A percentile compares a stretch with the other conserved stretches of the same genome.
These are phyloP conservation scores for Champsocephalus esox DNA, from an alignment of 2,797 vertebrate species.

Conservation along the genomic window DNA sequence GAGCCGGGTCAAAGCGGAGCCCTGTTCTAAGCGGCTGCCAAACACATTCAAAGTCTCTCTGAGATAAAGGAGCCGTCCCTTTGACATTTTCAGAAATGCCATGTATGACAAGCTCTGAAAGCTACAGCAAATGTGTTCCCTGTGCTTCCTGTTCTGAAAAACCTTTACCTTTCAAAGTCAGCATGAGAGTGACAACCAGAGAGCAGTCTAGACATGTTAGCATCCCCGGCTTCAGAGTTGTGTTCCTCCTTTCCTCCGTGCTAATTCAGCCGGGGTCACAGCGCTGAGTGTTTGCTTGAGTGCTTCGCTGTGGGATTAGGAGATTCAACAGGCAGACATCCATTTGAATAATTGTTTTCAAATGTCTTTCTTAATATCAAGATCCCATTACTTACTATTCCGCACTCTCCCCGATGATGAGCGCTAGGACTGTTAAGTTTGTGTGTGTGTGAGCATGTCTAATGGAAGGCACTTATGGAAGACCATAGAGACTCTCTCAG, in stretches of 20 bases:
- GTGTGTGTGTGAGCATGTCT: conserved; percentile 35
- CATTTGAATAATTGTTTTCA: conserved; percentile 83
- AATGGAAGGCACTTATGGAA: conserved; percentile 71
- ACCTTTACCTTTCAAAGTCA: conserved; percentile 57
- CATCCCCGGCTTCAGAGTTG: conserved; percentile 50
- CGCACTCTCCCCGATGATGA: conserved; percentile 45
- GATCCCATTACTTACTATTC: conserved; percentile 76
- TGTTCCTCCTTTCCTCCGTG: conserved; percentile 29
- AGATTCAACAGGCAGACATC: conserved; percentile 69
- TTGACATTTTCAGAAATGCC: conserved; percentile 75
- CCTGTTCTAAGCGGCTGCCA: conserved; percentile 60
- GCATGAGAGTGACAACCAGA: conserved; percentile 56
- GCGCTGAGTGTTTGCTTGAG: conserved; percentile 69
- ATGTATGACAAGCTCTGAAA: conserved; percentile 71
- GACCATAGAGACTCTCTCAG: conserved; percentile 70
- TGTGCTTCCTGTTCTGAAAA: conserved; percentile 62
- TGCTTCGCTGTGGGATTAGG: conserved; percentile 68
- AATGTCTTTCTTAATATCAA: conserved; percentile 80
- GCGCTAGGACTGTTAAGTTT: conserved; percentile 39
- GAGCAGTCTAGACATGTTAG: conserved; percentile 62
- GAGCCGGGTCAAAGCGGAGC: conserved; percentile 53
- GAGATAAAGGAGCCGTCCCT: conserved; percentile 64
- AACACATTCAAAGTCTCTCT: conserved; percentile 56
- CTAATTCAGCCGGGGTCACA: conserved; percentile 66
- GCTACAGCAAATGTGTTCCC: conserved; percentile 54